Evolutionary conservation across 2,888 invertebrate species (phyloP).

Genomic region (Drosophila pseudotalamancana): DNA sequence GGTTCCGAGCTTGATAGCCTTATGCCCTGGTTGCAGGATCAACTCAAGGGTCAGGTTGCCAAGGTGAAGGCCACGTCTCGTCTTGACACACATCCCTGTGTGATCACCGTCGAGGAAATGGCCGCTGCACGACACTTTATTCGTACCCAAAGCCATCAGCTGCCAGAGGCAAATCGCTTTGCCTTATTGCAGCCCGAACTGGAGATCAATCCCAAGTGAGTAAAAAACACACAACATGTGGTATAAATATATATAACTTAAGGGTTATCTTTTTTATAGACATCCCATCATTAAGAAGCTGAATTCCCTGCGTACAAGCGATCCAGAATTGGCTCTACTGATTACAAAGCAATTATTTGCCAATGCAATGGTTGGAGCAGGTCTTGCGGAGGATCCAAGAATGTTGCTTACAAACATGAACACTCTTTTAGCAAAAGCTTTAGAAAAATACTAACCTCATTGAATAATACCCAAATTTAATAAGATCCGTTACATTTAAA

Average conservation of each 20-base stretch:
- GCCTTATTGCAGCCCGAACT: conserved; percentile 95
- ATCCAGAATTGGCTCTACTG: conserved; percentile 93
- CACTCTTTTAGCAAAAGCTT: conserved; percentile 91
- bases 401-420: conserved; percentile 94
- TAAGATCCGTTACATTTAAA: neutral
- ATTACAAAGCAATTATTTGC: conserved; percentile 95
- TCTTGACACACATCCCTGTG: conserved; percentile 95
- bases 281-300: conserved; percentile 96
- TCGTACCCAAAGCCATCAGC: conserved; percentile 92
- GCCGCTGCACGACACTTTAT: conserved; percentile 98
- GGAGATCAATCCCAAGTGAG: conserved; percentile 96
- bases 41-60: conserved; percentile 91
- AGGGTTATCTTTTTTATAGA: conserved; percentile 83
- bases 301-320: conserved; percentile 88
- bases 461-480: conserved; percentile 11
- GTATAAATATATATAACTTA: neutral
- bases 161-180: conserved; percentile 93
- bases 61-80: conserved; percentile 93
- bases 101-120: conserved; percentile 98
- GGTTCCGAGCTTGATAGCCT: conserved; percentile 91
- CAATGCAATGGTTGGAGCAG: conserved; percentile 98
- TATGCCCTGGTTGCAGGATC: conserved; percentile 90
- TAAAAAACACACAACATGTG: neutral
- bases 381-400: conserved; percentile 95
- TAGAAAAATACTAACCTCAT: conserved; percentile 88